Base-by-base conservation (phyloP, 2,888 invertebrate genomes). In the Pristionchus exspectatus region DNA sequence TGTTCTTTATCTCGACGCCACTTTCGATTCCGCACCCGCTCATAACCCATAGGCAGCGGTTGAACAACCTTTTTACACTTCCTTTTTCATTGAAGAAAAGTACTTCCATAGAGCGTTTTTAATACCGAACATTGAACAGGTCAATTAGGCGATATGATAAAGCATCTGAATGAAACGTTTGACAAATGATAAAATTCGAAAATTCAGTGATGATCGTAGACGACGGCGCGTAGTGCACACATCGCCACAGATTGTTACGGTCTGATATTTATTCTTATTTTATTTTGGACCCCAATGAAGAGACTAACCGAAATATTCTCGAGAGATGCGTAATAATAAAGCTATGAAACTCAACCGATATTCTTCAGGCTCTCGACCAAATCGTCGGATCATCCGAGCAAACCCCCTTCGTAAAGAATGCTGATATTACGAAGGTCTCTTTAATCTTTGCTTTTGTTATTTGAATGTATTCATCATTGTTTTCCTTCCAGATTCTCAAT, bases 141-240 rank as follows among this genome's bases (percentile, higher is more conserved):
- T 50, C 12, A 12, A 50, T 50, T 3, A 50, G 3, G 44, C 9
- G 44, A 50, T 3, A 50, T 7, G 44, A 50, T 50, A 50, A 50
- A 9, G 9, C n/a, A n/a, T n/a, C n/a, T 44, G 9, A 44, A 50
- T 50, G 9, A 50, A 50, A 50, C 10, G 44, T 7, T 50, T 50
- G 44, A 0, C 24, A 63, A 12, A 50, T 50, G 9, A 50, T 27
- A n/a, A 27, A 5, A 50, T 18, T 50, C 7, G n/a, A n/a, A 50
- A 81, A 14, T 81, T n/a, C 27, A 81, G 81, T 18, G 33, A 81
- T 54, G 81, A 81, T 2, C 81, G 38, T 16, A 24, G 81, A 54
- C 81, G 81, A 27, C n/a, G 50, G 50, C 81, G 81, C n/a, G 81
- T 81, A n/a, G 81, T 81, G 50, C 81, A 81, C 81, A 81, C 81